These are phyloP conservation scores for Perdita meconis DNA, from an alignment of 2,888 invertebrate genomes.

Conservation along the genomic window DNA sequence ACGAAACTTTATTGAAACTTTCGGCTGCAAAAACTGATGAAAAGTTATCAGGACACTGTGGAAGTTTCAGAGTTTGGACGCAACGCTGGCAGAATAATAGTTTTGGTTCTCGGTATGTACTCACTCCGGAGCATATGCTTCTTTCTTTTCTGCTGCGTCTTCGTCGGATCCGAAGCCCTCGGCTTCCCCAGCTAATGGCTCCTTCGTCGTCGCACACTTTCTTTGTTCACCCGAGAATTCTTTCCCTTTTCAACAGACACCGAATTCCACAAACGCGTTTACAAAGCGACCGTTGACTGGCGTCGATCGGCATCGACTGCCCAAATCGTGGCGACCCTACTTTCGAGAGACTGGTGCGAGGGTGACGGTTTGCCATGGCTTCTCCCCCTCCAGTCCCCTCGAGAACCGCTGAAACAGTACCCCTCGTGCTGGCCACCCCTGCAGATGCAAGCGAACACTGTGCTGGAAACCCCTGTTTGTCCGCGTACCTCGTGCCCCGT, in stretches of 20 bases:
- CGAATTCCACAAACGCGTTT: neutral
- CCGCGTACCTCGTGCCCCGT: slow-evolving; percentile 50
- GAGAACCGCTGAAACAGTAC: slow-evolving; percentile 46
- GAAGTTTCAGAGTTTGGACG: neutral
- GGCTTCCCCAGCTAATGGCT: slow-evolving; percentile 2
- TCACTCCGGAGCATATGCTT: neutral
- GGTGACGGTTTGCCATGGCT: slow-evolving; percentile 58
- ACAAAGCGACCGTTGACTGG: slow-evolving; percentile 51
- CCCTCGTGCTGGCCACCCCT: slow-evolving; percentile 38
- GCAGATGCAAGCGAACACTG: slow-evolving; percentile 63
- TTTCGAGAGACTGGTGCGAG: slow-evolving; percentile 51
- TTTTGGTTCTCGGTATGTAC: neutral
- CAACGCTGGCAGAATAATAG: slow-evolving; percentile 12
- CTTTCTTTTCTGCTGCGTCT: neutral
- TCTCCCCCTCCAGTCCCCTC: slow-evolving; percentile 43
- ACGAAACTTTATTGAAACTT: neutral
- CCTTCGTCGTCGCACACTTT: slow-evolving; percentile 1
- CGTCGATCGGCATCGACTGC: slow-evolving; percentile 57
- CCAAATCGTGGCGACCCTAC: slow-evolving; percentile 47
- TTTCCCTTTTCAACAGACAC: neutral
- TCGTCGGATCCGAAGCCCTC: neutral
- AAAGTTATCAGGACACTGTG: slow-evolving; percentile 7
- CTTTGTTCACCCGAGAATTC: neutral
- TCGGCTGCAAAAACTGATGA: neutral
- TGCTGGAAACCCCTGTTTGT: slow-evolving; percentile 68